Evolutionary conservation across 2,113 vertebrate species (phyloP).

Genomic region (Corythaeola cristata): DNA sequence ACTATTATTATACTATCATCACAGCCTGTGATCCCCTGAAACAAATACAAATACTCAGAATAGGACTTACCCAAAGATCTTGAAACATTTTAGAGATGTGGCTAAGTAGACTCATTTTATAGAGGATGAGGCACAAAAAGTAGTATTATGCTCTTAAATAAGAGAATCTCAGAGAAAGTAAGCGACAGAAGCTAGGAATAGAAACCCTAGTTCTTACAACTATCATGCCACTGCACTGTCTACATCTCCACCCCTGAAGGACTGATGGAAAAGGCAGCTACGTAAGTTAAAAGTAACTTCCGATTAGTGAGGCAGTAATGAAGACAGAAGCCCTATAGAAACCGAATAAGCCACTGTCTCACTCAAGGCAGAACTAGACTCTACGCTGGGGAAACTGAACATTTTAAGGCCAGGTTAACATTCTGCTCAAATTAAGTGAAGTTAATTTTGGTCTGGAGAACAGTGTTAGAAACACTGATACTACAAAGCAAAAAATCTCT

Average conservation of each 20-base stretch:
- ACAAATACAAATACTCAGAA: neutral
- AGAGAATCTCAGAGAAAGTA: neutral
- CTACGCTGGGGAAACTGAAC: neutral
- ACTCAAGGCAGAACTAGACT: neutral
- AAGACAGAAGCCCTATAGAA: neutral
- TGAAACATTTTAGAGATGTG: neutral
- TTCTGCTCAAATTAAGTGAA: neutral
- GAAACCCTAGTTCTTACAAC: neutral
- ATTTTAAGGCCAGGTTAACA: neutral
- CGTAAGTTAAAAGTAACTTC: neutral
- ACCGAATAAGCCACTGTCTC: neutral
- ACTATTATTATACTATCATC: neutral
- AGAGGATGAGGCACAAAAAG: neutral
- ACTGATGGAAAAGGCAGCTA: slow-evolving; percentile 1
- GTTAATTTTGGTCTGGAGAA: neutral
- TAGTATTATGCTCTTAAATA: neutral
- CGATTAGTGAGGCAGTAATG: neutral
- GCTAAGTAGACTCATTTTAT: neutral
- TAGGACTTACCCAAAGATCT: neutral
- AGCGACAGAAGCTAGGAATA: neutral
- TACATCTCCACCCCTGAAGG: neutral
- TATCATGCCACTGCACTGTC: neutral
- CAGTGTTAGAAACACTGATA: neutral
- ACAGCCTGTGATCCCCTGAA: neutral
- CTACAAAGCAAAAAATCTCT: neutral